Percentiles rank a stretch among this genome's conserved stretches.
Evolutionary conservation across 1,140 invertebrate genomes (phyloP).

Genomic region (Amyelois transitella): DNA sequence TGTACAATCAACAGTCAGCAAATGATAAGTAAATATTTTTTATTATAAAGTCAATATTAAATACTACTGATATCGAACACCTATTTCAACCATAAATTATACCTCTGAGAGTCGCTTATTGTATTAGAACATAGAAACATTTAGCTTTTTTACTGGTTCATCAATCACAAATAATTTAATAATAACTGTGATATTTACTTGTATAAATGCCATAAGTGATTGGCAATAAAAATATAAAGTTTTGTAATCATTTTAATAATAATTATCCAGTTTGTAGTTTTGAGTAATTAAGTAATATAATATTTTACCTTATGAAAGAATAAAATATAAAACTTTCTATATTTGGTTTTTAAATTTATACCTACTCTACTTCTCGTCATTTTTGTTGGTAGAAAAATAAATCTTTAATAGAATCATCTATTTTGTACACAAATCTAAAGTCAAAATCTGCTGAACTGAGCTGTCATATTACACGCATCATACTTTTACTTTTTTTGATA

Average conservation of each 20-base stretch:
- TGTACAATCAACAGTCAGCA: constrained; percentile 37
- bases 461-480: no score
- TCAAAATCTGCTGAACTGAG: no score
- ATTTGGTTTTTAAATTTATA: not conserved
- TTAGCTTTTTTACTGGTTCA: constrained; percentile 51
- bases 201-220: constrained; percentile 52
- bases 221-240: constrained; percentile 64
- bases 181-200: constrained; percentile 73
- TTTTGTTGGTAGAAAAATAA: no score
- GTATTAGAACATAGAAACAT: constrained; percentile 28
- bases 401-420: no score
- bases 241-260: constrained; percentile 41
- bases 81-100: constrained; percentile 23
- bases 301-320: constrained; percentile 26
- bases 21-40: not conserved
- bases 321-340: constrained; percentile 35
- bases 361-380: not conserved
- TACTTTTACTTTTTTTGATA: no score
- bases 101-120: constrained; percentile 38
- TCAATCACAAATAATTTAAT: constrained; percentile 68
- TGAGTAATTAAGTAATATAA: constrained; percentile 37
- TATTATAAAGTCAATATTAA: constrained; percentile 6
- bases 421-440: no score
- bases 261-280: constrained; percentile 46
- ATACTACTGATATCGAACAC: constrained; percentile 22